phyloP scores from a whole-genome alignment of 2,888 invertebrate species.

The Drosophila mulleri region DNA sequence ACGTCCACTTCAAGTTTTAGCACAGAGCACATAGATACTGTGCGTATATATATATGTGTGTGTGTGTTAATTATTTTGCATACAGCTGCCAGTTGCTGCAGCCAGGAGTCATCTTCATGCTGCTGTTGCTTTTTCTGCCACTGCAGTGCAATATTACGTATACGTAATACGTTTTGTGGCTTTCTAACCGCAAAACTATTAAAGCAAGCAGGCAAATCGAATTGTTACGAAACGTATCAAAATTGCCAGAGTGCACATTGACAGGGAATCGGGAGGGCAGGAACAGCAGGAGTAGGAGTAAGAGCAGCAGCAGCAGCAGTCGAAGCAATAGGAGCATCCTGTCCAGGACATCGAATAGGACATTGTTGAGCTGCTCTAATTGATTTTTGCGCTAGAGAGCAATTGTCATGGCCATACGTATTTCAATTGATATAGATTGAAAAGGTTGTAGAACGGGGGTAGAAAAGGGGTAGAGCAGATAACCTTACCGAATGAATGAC shows the following conservation, averaged over 20 bases:
- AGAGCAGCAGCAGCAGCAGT: slow-evolving; percentile 1
- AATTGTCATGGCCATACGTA: slow-evolving; percentile 54
- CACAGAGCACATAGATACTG: slow-evolving; percentile 14
- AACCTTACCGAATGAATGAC: slow-evolving; percentile 4
- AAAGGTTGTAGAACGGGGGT: slow-evolving; percentile 3
- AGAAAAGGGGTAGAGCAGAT: not conserved
- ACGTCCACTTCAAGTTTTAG: slow-evolving; percentile 56
- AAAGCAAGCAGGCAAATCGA: slow-evolving; percentile 79
- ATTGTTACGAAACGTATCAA: slow-evolving; percentile 66
- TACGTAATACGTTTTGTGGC: slow-evolving; percentile 77
- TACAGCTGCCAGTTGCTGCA: slow-evolving; percentile 50
- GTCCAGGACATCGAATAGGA: slow-evolving; percentile 32
- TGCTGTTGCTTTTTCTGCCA: slow-evolving; percentile 53
- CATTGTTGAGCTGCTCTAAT: slow-evolving; percentile 68
- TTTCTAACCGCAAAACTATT: slow-evolving; percentile 77
- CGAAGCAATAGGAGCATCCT: not conserved
- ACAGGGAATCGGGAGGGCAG: slow-evolving; percentile 11
- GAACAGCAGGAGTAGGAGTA: not conserved
- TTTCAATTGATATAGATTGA: slow-evolving; percentile 49
- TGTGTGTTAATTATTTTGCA: slow-evolving; percentile 80
- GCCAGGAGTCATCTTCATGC: slow-evolving; percentile 18
- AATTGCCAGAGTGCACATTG: slow-evolving; percentile 51
- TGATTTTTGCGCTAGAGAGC: slow-evolving; percentile 69
- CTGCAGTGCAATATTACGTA: slow-evolving; percentile 75
- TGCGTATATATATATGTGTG: slow-evolving; percentile 32